A percentile compares a stretch with the other conserved stretches of the same genome.
Evolutionary conservation across 2,797 vertebrate species (phyloP).

Genomic region (Molossus molossus): DNA sequence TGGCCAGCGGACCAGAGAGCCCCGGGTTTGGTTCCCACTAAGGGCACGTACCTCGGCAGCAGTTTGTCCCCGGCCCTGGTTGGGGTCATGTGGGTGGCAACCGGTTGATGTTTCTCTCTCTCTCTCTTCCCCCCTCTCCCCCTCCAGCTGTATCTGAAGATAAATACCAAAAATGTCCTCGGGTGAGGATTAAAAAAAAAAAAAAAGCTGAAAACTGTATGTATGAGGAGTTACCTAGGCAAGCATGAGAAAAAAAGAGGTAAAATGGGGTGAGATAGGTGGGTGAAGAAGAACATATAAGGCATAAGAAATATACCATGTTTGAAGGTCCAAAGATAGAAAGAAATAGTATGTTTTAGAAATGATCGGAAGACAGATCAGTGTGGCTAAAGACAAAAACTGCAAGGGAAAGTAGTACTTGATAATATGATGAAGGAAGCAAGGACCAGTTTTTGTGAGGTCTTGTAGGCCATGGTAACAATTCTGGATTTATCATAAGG

Average conservation of each 20-base stretch:
- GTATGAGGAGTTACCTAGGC: neutral
- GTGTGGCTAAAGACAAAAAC: constrained; percentile 14
- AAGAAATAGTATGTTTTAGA: constrained; percentile 55
- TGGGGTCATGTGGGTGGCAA: no score
- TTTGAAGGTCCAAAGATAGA: neutral
- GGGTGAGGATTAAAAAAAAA: no score
- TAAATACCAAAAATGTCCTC: no score
- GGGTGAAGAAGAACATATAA: neutral
- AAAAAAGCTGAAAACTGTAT: constrained; percentile 39
- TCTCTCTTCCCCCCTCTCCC: no score
- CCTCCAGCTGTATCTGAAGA: no score
- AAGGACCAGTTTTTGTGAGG: neutral
- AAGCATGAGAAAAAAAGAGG: constrained; percentile 13
- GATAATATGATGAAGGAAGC: neutral
- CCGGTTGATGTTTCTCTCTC: no score
- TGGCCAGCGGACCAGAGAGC: no score
- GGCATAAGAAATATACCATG: neutral
- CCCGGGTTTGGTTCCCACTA: no score
- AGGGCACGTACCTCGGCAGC: no score
- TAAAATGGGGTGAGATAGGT: neutral
- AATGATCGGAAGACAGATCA: constrained; percentile 37
- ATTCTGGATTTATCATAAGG: constrained; percentile 34
- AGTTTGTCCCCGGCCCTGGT: no score
- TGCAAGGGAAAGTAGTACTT: constrained; percentile 4
- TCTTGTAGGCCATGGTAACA: neutral